These are phyloP conservation scores for Balearica regulorum DNA, from an alignment of 2,797 vertebrate species.

Conservation along the genomic window DNA sequence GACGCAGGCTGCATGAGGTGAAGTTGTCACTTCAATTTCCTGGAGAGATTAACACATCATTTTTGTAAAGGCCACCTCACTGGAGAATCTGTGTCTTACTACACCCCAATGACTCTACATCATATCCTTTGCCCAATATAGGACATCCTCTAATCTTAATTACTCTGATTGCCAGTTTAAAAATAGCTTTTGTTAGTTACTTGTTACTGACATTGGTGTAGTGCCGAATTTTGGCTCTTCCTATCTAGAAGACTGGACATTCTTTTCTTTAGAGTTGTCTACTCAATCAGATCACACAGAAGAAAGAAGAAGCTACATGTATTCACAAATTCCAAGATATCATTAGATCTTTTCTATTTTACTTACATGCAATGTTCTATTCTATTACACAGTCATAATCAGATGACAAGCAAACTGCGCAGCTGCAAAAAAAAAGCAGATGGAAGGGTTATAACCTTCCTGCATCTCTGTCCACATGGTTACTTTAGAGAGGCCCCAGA, in stretches of 20 bases:
- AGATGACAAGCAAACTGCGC: neutral
- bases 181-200: neutral
- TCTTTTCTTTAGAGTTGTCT: neutral
- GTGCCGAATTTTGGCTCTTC: neutral
- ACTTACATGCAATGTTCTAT: neutral
- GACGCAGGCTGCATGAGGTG: neutral
- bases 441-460: neutral
- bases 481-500: neutral
- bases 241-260: neutral
- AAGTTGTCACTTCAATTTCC: neutral
- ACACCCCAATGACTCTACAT: neutral
- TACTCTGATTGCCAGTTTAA: neutral
- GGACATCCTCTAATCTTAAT: neutral
- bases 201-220: neutral
- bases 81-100: neutral
- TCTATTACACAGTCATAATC: neutral
- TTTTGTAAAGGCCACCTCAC: neutral
- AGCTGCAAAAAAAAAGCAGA: neutral
- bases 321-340: neutral
- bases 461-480: neutral
- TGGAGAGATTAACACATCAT: neutral
- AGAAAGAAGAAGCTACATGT: neutral
- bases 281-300: neutral
- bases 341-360: neutral
- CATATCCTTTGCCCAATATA: neutral